phyloP scores from a whole-genome alignment of 2,888 invertebrate genomes.

The Lordiphosa fenestrarum region DNA sequence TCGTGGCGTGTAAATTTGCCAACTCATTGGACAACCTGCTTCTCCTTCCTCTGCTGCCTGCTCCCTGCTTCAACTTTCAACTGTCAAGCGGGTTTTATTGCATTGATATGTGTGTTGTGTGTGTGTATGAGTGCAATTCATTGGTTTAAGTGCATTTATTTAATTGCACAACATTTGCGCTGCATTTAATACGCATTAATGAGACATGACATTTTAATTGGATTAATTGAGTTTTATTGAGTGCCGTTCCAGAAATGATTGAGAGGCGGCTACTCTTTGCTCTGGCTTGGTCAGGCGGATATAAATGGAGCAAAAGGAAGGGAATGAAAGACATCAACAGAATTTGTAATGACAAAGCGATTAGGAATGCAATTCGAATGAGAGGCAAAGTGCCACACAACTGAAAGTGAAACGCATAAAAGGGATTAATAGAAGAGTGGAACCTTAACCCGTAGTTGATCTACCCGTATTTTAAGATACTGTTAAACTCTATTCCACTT shows the following conservation, averaged over 20 bases:
- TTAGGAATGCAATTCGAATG: too few relatives aligned
- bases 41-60: background rate
- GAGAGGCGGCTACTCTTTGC: slow-evolving; percentile 5
- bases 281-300: background rate
- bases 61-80: slow-evolving; percentile 15
- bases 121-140: slow-evolving; percentile 25
- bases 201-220: slow-evolving; percentile 73
- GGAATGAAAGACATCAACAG: too few relatives aligned
- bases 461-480: too few relatives aligned
- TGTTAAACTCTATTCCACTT: too few relatives aligned
- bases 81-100: slow-evolving; percentile 36
- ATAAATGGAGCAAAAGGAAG: background rate
- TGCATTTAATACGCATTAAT: slow-evolving; percentile 64
- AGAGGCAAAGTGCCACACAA: too few relatives aligned
- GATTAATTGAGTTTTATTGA: slow-evolving; percentile 70
- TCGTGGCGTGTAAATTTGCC: slow-evolving; percentile 43
- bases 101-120: slow-evolving; percentile 42
- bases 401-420: too few relatives aligned
- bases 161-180: slow-evolving; percentile 64
- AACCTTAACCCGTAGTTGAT: too few relatives aligned
- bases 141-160: slow-evolving; percentile 65
- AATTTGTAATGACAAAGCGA: too few relatives aligned
- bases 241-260: slow-evolving; percentile 27
- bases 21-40: slow-evolving; percentile 29
- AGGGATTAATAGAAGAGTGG: too few relatives aligned